Conservation (phyloP, 2,888 invertebrate species). For the Odontomyia ornata region DNA sequence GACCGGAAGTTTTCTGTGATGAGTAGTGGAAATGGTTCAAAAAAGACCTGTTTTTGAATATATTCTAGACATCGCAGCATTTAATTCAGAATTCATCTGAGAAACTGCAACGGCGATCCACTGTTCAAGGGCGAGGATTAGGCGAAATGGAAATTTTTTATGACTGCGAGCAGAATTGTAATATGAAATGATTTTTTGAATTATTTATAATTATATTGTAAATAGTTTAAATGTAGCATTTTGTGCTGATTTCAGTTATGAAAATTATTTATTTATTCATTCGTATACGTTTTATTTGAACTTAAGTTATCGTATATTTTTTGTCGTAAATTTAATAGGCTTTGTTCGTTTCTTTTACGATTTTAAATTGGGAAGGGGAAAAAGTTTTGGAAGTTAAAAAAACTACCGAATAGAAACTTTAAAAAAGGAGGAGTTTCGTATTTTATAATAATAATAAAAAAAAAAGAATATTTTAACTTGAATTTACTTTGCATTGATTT, state of each 20-base stretch:
- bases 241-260: slow-evolving; percentile 15
- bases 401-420: too few relatives aligned
- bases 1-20: too few relatives aligned
- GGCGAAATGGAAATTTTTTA: too few relatives aligned
- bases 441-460: neutral
- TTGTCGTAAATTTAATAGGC: slow-evolving; percentile 32
- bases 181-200: neutral
- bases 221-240: neutral
- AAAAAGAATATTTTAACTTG: neutral
- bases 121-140: too few relatives aligned
- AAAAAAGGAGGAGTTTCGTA: neutral
- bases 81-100: too few relatives aligned
- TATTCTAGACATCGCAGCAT: too few relatives aligned
- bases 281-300: slow-evolving; percentile 63
- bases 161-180: neutral
- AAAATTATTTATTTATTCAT: neutral
- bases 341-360: slow-evolving; percentile 41
- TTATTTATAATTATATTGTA: neutral
- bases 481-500: neutral
- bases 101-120: too few relatives aligned
- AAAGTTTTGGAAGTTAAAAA: neutral
- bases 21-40: too few relatives aligned
- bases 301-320: slow-evolving; percentile 58
- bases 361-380: slow-evolving; percentile 30
- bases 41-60: too few relatives aligned